Evolutionary conservation across 2,888 invertebrate genomes (phyloP).

Genomic region (Allophyes oxyacanthae): DNA sequence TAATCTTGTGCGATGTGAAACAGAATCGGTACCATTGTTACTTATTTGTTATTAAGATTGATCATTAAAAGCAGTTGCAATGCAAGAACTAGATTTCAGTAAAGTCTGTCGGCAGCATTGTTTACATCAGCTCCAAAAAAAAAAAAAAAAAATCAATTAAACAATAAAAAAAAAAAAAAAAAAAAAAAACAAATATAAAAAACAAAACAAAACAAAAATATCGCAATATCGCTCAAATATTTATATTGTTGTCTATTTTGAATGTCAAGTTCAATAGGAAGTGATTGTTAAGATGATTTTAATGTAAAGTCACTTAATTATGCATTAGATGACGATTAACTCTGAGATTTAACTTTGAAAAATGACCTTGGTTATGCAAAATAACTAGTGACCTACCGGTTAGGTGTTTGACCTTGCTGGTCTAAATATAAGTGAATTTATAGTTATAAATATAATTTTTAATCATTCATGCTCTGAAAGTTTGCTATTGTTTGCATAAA

Average conservation of each 20-base stretch:
- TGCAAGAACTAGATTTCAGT: conserved; percentile 13
- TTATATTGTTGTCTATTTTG: too few species aligned
- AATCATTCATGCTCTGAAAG: too few species aligned
- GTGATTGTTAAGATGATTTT: neutral
- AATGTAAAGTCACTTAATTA: conserved; percentile 10
- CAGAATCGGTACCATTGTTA: too few species aligned
- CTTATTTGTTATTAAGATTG: too few species aligned
- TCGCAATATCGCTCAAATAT: too few species aligned
- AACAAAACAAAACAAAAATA: too few species aligned
- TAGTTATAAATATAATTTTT: conserved; percentile 15
- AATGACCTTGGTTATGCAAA: conserved; percentile 48
- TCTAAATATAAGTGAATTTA: conserved; percentile 6
- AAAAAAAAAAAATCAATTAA: too few species aligned
- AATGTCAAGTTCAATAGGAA: conserved; percentile 31
- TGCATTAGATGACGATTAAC: conserved; percentile 6
- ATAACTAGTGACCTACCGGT: conserved; percentile 29
- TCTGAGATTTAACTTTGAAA: conserved; percentile 19
- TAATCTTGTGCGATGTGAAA: too few species aligned
- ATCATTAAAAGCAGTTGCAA: conserved; percentile 13
- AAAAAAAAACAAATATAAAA: too few species aligned
- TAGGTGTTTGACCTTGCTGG: conserved; percentile 29
- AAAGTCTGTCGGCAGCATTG: neutral
- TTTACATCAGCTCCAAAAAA: conserved; percentile 1
- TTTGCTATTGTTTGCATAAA: too few species aligned
- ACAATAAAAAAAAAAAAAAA: too few species aligned